phyloP scores from a whole-genome alignment of 1,140 invertebrate species.

The Drosophila seguyi region DNA sequence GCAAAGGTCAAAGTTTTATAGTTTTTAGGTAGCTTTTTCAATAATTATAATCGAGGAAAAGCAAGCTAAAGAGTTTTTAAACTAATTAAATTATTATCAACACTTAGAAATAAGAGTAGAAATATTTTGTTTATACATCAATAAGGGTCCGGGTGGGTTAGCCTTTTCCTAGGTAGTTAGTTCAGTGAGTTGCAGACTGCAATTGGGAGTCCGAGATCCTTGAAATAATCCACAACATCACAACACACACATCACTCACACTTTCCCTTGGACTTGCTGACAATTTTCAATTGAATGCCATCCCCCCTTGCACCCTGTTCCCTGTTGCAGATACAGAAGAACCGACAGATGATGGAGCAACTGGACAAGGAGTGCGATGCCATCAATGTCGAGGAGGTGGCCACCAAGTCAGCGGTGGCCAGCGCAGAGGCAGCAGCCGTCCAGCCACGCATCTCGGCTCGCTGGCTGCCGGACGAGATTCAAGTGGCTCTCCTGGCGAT shows the following conservation, averaged over 20 bases:
- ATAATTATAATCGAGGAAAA: too few species aligned
- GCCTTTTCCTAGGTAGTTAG: too few species aligned
- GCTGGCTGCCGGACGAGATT: slow-evolving; percentile 97
- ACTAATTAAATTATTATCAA: too few species aligned
- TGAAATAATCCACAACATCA: not conserved
- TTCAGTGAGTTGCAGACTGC: not conserved
- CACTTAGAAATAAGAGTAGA: too few species aligned
- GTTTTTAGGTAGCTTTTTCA: slow-evolving; percentile 4
- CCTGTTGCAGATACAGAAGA: slow-evolving; percentile 94
- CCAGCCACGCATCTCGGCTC: slow-evolving; percentile 91
- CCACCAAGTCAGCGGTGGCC: slow-evolving; percentile 21
- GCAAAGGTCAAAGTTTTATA: not conserved
- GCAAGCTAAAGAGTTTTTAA: not conserved
- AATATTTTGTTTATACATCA: too few species aligned
- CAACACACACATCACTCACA: not conserved
- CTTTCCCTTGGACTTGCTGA: slow-evolving; percentile 25
- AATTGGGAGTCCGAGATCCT: not conserved
- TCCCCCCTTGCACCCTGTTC: slow-evolving; percentile 46
- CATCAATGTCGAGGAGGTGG: slow-evolving; percentile 38
- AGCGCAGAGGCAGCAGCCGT: slow-evolving; percentile 89
- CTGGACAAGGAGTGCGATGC: slow-evolving; percentile 87
- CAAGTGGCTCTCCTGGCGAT: slow-evolving; percentile 96
- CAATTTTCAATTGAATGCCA: slow-evolving; percentile 63
- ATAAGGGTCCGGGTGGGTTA: too few species aligned
- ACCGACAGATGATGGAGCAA: slow-evolving; percentile 96